phyloP scores from a whole-genome alignment of 2,888 invertebrate species.

The Saturnia japonica region DNA sequence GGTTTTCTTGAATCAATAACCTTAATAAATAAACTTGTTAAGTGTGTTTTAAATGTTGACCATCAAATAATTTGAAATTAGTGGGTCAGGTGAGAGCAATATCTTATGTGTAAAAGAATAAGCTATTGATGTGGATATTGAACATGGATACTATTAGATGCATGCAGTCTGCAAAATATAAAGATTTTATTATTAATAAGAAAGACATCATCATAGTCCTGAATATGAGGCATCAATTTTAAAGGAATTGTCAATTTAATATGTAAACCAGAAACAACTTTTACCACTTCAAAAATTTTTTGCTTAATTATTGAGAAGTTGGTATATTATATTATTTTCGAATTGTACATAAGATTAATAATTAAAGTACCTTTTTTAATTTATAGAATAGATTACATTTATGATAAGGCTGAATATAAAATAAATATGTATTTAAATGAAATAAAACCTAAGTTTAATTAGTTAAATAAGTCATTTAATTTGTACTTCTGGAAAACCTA shows the following conservation, averaged over 20 bases:
- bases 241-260: not conserved
- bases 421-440: conserved; percentile 54
- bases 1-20: too few relatives aligned
- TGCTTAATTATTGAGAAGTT: not conserved
- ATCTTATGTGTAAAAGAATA: too few relatives aligned
- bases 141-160: too few relatives aligned
- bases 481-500: not conserved
- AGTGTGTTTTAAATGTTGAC: too few relatives aligned
- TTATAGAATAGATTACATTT: conserved; percentile 37
- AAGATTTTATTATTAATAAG: not conserved
- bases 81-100: too few relatives aligned
- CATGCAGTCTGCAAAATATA: too few relatives aligned
- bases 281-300: too few relatives aligned
- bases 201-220: not conserved
- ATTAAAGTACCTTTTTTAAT: conserved; percentile 22
- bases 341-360: conserved; percentile 11
- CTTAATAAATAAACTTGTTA: too few relatives aligned
- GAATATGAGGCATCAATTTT: not conserved
- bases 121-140: too few relatives aligned
- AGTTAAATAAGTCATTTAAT: conserved; percentile 26
- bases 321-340: conserved; percentile 13
- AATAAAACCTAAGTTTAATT: conserved; percentile 52
- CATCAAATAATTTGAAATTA: too few relatives aligned
- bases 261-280: too few relatives aligned
- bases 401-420: conserved; percentile 65